These are phyloP conservation scores for Malurus cyaneus DNA, from an alignment of 2,113 vertebrate genomes.

Conservation along the genomic window DNA sequence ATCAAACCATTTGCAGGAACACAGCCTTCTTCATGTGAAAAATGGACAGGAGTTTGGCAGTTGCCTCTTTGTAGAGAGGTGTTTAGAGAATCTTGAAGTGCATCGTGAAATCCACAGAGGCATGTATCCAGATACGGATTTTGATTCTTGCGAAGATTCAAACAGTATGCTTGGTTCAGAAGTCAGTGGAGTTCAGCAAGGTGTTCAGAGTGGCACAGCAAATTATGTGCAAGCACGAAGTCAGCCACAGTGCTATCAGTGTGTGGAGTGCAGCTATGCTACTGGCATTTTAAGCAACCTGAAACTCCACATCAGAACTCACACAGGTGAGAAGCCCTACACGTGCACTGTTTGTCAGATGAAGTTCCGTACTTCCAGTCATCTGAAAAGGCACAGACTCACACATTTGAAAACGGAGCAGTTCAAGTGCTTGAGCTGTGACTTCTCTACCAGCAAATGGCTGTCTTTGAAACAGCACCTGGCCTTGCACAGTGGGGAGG, in stretches of 20 bases:
- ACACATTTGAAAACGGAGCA: neutral
- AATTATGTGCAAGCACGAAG: neutral
- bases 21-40: neutral
- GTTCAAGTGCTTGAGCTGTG: conserved; percentile 30
- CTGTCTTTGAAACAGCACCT: conserved; percentile 30
- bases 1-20: conserved; percentile 1
- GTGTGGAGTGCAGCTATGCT: neutral
- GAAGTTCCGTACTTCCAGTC: conserved; percentile 55
- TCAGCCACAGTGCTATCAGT: neutral
- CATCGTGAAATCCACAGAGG: neutral
- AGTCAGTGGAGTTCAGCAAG: neutral
- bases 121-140: neutral
- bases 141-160: neutral
- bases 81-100: neutral
- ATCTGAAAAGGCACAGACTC: conserved; percentile 40
- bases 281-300: conserved; percentile 19
- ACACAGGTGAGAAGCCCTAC: conserved; percentile 57
- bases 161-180: neutral
- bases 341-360: conserved; percentile 27
- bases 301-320: conserved; percentile 19
- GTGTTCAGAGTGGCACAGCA: neutral
- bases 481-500: neutral
- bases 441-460: conserved; percentile 39
- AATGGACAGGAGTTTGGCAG: neutral
- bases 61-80: neutral